phyloP scores from a whole-genome alignment of 2,888 invertebrate genomes.

The Lamellibrachia satsuma region DNA sequence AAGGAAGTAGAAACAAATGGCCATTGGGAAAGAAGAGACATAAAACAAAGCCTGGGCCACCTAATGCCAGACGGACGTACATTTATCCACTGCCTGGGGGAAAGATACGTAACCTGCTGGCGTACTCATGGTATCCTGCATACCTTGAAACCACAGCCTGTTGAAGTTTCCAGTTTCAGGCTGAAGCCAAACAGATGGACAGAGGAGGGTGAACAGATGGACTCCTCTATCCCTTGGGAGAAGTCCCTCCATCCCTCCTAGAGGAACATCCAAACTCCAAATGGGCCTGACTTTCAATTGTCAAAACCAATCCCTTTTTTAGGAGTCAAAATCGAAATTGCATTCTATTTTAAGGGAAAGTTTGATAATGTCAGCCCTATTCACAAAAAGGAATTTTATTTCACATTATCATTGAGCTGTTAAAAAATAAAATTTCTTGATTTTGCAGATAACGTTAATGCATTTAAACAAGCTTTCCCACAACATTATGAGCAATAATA shows the following conservation, averaged over 20 bases:
- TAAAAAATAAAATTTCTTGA: no score
- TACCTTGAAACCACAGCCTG: background rate
- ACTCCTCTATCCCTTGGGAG: background rate
- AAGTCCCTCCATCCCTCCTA: background rate
- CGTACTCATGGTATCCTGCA: background rate
- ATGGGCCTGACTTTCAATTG: no score
- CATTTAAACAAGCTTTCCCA: no score
- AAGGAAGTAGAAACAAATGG: background rate
- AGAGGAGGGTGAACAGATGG: background rate
- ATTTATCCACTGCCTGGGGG: background rate
- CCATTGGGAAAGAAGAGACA: background rate
- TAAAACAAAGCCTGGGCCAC: background rate
- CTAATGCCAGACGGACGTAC: background rate
- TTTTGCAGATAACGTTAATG: no score
- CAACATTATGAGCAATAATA: no score
- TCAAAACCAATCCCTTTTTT: no score
- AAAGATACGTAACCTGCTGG: background rate
- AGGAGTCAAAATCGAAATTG: no score
- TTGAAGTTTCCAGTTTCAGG: background rate
- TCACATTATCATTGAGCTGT: no score
- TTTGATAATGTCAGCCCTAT: no score
- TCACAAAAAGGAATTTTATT: no score
- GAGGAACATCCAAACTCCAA: background rate
- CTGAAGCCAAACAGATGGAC: background rate
- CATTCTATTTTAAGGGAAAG: no score